These are phyloP conservation scores for Muscicapa comitata DNA, from an alignment of 2,797 vertebrate species.

Conservation along the genomic window DNA sequence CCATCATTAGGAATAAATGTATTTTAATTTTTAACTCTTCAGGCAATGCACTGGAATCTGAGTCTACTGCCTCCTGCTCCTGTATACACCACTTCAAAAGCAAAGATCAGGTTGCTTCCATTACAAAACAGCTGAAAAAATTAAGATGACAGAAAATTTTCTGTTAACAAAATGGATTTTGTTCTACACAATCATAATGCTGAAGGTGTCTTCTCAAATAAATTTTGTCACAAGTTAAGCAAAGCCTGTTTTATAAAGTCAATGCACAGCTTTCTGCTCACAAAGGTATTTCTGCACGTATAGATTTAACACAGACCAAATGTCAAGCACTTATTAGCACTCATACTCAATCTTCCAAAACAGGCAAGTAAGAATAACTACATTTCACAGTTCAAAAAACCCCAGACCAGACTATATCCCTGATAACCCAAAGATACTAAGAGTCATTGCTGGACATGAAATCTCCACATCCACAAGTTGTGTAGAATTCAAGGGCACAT, in stretches of 20 bases:
- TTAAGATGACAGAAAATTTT: not conserved
- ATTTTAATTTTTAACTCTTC: not conserved
- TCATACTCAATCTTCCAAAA: not conserved
- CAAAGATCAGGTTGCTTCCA: not conserved
- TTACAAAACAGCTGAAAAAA: not conserved
- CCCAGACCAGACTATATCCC: not conserved
- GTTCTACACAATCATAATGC: not conserved
- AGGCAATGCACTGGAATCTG: not conserved
- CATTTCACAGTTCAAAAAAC: not conserved
- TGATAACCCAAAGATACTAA: not conserved
- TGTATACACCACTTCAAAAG: not conserved
- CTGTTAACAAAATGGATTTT: not conserved
- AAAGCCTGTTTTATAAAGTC: not conserved
- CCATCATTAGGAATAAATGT: not conserved
- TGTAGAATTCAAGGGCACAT: not conserved
- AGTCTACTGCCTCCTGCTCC: not conserved
- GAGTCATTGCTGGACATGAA: not conserved
- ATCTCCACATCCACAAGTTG: fast-evolving
- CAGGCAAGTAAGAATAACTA: not conserved
- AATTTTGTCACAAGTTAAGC: not conserved
- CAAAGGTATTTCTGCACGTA: not conserved
- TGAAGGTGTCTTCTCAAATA: not conserved
- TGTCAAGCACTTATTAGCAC: not conserved
- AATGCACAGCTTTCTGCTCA: not conserved
- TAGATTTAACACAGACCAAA: not conserved